Conservation (phyloP, 64 coral and sea anemone species). For the Pocillopora verrucosa region DNA sequence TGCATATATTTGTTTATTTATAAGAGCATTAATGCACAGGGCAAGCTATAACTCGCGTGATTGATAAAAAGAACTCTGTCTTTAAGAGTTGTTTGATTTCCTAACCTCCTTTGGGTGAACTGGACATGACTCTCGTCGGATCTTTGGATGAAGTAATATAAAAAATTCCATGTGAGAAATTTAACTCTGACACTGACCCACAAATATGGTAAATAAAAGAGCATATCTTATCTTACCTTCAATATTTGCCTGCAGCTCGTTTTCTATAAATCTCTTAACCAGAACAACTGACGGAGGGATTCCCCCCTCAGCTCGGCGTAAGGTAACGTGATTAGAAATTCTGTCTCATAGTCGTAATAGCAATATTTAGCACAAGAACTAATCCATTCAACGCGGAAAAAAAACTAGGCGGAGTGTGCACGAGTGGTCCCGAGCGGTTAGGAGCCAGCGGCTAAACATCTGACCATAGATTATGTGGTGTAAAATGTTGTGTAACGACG, state of each 20-base stretch:
- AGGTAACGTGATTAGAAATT: constrained; percentile 30
- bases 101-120: constrained; percentile 30
- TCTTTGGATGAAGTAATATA: background rate
- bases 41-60: background rate
- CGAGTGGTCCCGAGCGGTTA: background rate
- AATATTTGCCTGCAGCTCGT: background rate
- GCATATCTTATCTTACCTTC: background rate
- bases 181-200: background rate
- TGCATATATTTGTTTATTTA: too few species aligned
- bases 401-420: background rate
- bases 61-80: too few species aligned
- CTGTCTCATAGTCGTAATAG: constrained; percentile 18
- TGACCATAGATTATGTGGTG: too few species aligned
- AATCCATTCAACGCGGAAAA: background rate
- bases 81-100: background rate
- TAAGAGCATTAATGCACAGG: background rate
- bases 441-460: background rate
- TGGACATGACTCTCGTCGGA: constrained; percentile 1
- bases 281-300: constrained; percentile 28
- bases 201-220: background rate
- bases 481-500: too few species aligned
- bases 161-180: background rate
- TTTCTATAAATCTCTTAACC: background rate
- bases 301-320: background rate
- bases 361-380: constrained; percentile 40